A percentile compares a stretch with the other conserved stretches of the same genome.
Evolutionary conservation across 1,140 invertebrate genomes (phyloP).

Genomic region (Drosophila varians): DNA sequence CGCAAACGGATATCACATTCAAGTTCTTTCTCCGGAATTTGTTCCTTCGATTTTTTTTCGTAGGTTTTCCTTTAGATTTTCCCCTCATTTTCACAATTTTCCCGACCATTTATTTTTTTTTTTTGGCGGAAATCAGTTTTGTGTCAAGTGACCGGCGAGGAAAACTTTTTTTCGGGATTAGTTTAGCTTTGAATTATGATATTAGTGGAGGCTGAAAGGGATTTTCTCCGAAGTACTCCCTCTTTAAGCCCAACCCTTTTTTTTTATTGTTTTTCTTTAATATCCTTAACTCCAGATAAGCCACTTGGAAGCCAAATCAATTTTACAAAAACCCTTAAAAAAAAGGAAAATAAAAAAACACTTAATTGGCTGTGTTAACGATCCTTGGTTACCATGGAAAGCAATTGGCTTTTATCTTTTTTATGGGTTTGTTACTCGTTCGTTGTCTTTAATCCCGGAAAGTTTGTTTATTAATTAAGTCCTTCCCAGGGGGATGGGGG

Average conservation of each 20-base stretch:
- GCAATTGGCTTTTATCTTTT: constrained; percentile 60
- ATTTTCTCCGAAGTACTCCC: too few species aligned
- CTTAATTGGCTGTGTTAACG: constrained; percentile 31
- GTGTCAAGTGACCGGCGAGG: constrained; percentile 18
- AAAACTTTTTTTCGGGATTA: constrained; percentile 8
- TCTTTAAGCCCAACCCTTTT: too few species aligned
- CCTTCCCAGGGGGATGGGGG: neutral
- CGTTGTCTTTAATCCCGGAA: neutral
- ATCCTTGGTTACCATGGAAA: constrained; percentile 7
- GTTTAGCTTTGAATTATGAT: constrained; percentile 7
- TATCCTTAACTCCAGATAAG: constrained; percentile 1
- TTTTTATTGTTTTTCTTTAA: neutral
- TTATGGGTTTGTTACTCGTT: constrained; percentile 28
- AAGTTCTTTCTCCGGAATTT: constrained; percentile 4
- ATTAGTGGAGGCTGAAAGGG: neutral
- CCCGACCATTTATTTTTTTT: neutral
- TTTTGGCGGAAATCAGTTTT: constrained; percentile 31
- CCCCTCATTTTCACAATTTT: neutral
- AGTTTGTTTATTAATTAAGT: constrained; percentile 73
- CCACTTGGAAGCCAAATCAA: constrained; percentile 13
- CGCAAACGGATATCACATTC: constrained; percentile 26
- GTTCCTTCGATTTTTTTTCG: neutral
- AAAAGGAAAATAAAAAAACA: constrained; percentile 4
- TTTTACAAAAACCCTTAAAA: neutral
- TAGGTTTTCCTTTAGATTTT: constrained; percentile 12